Percentiles rank a stretch among this genome's conserved stretches.
Evolutionary conservation across 2,113 vertebrate species (phyloP).

Genomic region (Python bivittatus): DNA sequence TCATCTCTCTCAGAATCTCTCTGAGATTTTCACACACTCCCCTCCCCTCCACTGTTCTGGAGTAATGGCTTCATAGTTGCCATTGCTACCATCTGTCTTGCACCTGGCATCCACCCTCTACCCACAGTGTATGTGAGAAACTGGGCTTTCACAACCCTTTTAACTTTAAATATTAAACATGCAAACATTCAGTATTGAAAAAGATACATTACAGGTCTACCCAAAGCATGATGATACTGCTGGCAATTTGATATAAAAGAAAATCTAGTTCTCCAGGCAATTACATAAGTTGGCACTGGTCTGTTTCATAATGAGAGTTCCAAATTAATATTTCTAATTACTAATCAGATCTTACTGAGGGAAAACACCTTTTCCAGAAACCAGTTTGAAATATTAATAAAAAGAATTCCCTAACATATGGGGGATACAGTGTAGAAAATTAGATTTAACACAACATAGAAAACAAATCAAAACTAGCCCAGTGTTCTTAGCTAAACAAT

Average conservation of each 20-base stretch:
- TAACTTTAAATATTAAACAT: background rate
- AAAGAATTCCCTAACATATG: background rate
- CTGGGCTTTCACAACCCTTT: background rate
- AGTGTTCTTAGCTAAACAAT: background rate
- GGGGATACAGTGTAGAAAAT: background rate
- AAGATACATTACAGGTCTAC: background rate
- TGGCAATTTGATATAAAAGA: background rate
- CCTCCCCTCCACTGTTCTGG: background rate
- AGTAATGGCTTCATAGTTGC: background rate
- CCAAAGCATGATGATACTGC: background rate
- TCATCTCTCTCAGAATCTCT: background rate
- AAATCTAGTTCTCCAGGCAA: background rate
- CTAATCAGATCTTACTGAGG: background rate
- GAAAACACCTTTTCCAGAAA: background rate
- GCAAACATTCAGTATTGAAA: background rate
- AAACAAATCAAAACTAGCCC: background rate
- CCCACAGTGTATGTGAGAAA: background rate
- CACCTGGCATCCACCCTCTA: background rate
- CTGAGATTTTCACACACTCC: background rate
- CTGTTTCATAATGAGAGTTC: background rate
- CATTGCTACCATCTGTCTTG: background rate
- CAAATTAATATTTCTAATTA: background rate
- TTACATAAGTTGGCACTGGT: background rate
- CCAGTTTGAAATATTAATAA: background rate
- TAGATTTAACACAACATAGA: background rate